Evolutionary conservation across 30 jellyfish, hydroid and myxozoan species (phyloP), one percentile per base, ranked within the genome.

Genomic region (Phacellophora camtschatica): DNA sequence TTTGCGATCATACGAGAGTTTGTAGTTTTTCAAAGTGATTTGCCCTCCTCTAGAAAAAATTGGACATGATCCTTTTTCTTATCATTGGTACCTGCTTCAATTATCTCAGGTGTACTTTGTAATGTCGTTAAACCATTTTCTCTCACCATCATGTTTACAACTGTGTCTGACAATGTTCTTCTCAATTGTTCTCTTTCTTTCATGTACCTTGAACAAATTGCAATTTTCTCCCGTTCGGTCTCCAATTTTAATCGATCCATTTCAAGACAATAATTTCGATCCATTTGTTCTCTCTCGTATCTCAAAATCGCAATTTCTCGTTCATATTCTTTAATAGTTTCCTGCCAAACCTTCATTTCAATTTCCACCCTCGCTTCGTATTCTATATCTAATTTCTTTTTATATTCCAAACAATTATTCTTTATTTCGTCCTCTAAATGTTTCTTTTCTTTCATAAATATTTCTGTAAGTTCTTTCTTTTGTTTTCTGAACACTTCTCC

Each of bases 301-400:
- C 83, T 86, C 79, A 93, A 58, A 36, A 93, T 85, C 22, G 65
- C 96, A 18, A 93, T 64, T 66, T 93, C 99, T 36, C 96, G 54
- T 51, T 93, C 95, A 70, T 66, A 86, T 22, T 93, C 99, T 48
- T 82, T 75, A 0, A 93, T 80, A 1, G 96, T 80, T 25, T 93
- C 96, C 37, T 86, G 99, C 99, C 99, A 93, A 27, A 84, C 97
- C 24, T 81, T 54, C 75, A 84, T 56, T 62, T 93, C 99, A 0
- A 18, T 35, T 18, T 61, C 69, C 61, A 76, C 43, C 68, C 94
- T 69, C 24, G 56, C 74, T 24, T 85, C 97, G 78, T 84, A 76
- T 32, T 86, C 97, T 49, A 64, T 66, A 22, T 83, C 88, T 18
- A 86, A 54, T 53, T 57, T 70, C 28, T 82, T 67, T 64, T 86